A percentile compares a stretch with the other conserved stretches of the same genome.
phyloP scores from a whole-genome alignment of 1,140 invertebrate species.

The Calosoma granatense region DNA sequence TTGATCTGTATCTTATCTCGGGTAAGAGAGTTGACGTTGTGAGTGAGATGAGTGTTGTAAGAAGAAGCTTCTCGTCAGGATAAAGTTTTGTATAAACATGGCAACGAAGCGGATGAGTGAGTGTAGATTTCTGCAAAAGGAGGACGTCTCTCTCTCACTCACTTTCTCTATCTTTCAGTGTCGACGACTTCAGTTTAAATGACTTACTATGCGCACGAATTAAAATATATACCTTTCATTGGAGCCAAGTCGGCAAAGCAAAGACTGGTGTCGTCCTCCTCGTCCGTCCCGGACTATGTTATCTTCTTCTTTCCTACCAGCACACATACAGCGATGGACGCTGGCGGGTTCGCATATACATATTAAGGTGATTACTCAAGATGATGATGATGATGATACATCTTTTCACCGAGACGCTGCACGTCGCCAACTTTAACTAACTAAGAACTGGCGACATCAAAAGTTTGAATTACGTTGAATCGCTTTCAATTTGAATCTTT shows the following conservation, averaged over 20 bases:
- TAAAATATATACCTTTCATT: conserved; percentile 7
- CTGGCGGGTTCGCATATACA: background rate
- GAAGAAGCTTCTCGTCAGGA: background rate
- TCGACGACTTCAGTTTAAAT: background rate
- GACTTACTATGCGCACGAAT: background rate
- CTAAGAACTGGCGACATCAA: conserved; percentile 2
- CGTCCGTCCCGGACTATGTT: background rate
- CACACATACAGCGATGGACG: no score
- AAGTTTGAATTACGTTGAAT: conserved; percentile 9
- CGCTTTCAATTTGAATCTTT: conserved; percentile 7
- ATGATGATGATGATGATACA: no score
- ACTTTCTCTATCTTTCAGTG: background rate
- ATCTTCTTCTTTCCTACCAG: no score
- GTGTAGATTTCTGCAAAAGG: background rate
- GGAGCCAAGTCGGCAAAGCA: background rate
- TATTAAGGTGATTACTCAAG: conserved; percentile 6
- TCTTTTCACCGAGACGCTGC: background rate
- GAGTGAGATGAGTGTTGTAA: no score
- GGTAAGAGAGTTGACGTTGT: background rate
- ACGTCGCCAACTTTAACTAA: conserved; percentile 6
- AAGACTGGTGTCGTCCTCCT: background rate
- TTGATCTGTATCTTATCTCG: background rate
- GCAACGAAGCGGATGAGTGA: background rate
- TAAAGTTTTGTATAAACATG: background rate
- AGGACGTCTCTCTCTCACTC: background rate